Evolutionary conservation across 2,797 vertebrate genomes (phyloP).

Genomic region (Thripadectes ignobilis): DNA sequence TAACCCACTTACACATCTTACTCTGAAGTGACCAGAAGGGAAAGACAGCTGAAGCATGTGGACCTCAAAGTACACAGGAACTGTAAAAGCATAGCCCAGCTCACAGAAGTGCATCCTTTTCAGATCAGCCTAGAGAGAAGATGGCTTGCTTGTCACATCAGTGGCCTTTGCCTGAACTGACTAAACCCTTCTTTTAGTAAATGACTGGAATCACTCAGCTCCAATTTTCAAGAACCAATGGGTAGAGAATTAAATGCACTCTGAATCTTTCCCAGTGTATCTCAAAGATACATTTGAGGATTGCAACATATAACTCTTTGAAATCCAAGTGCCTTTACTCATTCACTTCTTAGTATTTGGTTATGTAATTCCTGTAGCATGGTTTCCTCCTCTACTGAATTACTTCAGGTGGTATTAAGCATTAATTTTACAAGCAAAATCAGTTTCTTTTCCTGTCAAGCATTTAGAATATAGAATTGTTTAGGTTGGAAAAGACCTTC

Average conservation of each 20-base stretch:
- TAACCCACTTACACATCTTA: not conserved
- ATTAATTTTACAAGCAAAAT: not conserved
- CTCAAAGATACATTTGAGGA: not conserved
- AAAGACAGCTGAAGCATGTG: not conserved
- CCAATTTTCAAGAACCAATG: not conserved
- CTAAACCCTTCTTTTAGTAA: not conserved
- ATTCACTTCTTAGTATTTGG: not conserved
- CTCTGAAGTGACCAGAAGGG: not conserved
- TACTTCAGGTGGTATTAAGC: not conserved
- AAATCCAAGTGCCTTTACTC: not conserved
- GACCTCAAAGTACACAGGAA: not conserved
- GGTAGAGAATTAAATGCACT: not conserved
- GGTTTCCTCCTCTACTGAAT: not conserved
- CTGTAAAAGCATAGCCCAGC: not conserved
- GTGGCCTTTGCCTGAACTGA: not conserved
- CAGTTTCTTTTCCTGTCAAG: not conserved
- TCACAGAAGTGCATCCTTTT: not conserved
- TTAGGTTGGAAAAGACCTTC: not conserved
- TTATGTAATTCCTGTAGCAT: not conserved
- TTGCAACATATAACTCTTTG: not conserved
- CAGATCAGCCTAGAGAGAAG: not conserved
- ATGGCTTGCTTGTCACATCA: not conserved
- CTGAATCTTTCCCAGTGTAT: not conserved
- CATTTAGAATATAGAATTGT: not conserved
- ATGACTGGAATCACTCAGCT: not conserved